phyloP scores from a whole-genome alignment of 2,888 invertebrate species.

The Temnothorax unifasciatus region DNA sequence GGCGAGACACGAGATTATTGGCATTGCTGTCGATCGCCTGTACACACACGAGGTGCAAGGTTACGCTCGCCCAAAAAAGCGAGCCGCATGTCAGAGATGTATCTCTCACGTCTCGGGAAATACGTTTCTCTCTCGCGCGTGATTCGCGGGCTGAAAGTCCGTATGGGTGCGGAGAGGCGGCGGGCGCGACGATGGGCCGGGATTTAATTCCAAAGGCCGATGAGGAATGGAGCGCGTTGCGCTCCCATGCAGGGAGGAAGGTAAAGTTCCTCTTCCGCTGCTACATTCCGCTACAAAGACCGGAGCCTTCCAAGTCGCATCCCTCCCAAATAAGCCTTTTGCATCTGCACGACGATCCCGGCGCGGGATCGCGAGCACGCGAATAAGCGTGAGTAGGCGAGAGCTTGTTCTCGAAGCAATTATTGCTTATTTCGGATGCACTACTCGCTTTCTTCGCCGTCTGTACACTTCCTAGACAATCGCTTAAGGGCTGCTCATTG shows the following conservation, averaged over 20 bases:
- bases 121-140: constrained; percentile 45
- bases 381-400: constrained; percentile 1
- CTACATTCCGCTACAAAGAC: constrained; percentile 44
- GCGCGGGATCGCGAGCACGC: constrained; percentile 15
- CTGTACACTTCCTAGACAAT: background rate
- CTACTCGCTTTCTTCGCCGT: background rate
- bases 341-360: constrained; percentile 53
- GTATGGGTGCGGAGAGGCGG: too few relatives aligned
- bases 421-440: constrained; percentile 1
- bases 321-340: constrained; percentile 60
- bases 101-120: constrained; percentile 13
- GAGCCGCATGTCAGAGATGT: constrained; percentile 12
- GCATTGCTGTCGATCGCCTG: constrained; percentile 67
- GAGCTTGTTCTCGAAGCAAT: constrained; percentile 26
- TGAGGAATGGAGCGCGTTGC: constrained; percentile 7
- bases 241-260: background rate
- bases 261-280: constrained; percentile 41
- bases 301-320: constrained; percentile 53
- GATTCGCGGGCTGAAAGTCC: constrained; percentile 47
- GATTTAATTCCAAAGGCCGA: constrained; percentile 61
- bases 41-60: constrained; percentile 24
- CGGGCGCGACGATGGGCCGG: constrained; percentile 1
- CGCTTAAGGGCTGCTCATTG: background rate
- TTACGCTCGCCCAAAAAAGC: constrained; percentile 20
- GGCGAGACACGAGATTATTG: constrained; percentile 66